Evolutionary conservation across 2,113 vertebrate species (phyloP), one percentile per base, ranked within the genome.

Genomic region (Lampris megalopsis): DNA sequence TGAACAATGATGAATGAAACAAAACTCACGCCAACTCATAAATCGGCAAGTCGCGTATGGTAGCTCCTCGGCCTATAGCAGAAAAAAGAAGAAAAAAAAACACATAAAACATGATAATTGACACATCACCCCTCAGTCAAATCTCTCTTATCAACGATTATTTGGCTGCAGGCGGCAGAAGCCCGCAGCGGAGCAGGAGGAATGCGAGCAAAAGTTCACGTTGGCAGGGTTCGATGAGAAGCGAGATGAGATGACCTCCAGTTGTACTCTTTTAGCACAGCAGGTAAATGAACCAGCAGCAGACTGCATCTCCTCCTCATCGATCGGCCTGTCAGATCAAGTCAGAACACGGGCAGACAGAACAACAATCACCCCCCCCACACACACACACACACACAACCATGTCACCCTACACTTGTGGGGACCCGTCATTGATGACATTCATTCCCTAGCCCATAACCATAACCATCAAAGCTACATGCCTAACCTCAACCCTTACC

Each of bases 301-400:
- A 54, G 72, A 63, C 76, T 63, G 63, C 82, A 62, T 83, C 82
- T 83, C 80, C 71, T 81, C 70, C 66, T 49, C 80, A 92, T 91
- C 68, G 89, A 92, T 87, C 82, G 81, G 87, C 83, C 89, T 81
- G 89, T 92, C 92, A 68, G 77, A 86, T 68, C 71, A 74, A 6
- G 45, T 88, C 86, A 75, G 54, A 63, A 82, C 76, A 75, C 82
- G n/a, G 24, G 37, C 47, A 58, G 74, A 62, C 68, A 77, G 81
- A 83, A 73, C 52, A 64, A 85, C 79, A 67, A 40, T 42, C 45
- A 11, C 49, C 63, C 3, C 67, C 0, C 37, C 70, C 77, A 24
- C 68, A 75, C 72, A 75, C 73, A 67, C 42, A 40, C 47, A 67
- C 76, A 45, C 60, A 54, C 24, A 24, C 24, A 24, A 24, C 24